Conservation (phyloP, 2,113 vertebrate species). For the Noctilio leporinus region DNA sequence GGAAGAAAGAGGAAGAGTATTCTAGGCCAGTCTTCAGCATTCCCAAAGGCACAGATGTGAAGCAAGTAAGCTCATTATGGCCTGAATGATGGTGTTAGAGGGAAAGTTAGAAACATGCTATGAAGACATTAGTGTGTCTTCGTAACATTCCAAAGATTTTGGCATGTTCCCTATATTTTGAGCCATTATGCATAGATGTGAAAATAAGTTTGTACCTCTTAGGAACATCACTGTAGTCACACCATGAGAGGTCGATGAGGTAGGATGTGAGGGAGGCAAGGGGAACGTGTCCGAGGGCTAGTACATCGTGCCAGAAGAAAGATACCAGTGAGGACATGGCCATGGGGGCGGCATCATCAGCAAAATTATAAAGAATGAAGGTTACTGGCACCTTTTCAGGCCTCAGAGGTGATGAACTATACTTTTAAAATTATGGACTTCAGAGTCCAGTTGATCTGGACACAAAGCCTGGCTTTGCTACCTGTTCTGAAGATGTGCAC, state of each 20-base stretch:
- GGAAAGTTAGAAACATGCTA: not conserved
- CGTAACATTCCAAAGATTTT: not conserved
- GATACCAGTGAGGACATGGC: not conserved
- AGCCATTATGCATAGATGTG: not conserved
- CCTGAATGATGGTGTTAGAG: not conserved
- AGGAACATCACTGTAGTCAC: not conserved
- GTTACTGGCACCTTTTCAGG: not conserved
- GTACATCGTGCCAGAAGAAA: no score
- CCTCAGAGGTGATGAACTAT: not conserved
- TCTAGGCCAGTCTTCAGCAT: not conserved
- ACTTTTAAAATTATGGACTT: not conserved
- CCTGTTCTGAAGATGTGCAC: not conserved
- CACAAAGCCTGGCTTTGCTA: not conserved
- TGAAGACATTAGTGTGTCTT: not conserved
- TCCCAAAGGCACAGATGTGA: not conserved
- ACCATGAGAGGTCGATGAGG: not conserved
- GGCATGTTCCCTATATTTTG: not conserved
- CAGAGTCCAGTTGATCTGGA: not conserved
- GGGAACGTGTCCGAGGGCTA: not conserved
- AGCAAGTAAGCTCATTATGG: not conserved
- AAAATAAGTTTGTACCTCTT: not conserved
- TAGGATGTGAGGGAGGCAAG: not conserved
- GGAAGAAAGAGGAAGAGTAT: not conserved
- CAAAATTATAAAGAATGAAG: not conserved
- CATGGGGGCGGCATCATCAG: not conserved